Evolutionary conservation across 2,797 vertebrate genomes (phyloP), one percentile per base, ranked within the genome.

Genomic region (Eleutherodactylus coqui): DNA sequence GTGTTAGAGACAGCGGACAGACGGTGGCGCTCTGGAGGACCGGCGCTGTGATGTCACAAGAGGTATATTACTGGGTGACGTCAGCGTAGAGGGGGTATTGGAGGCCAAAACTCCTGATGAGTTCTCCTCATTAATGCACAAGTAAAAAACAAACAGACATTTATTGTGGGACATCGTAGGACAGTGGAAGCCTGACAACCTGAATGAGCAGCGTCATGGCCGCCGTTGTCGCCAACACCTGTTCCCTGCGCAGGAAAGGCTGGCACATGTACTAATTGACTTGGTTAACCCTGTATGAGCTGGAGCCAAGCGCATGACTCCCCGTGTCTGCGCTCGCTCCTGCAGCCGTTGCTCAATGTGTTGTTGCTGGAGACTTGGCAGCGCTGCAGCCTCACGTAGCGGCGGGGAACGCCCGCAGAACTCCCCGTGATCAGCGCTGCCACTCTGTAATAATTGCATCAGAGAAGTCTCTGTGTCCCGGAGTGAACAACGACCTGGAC

Each of bases 341-440:
- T 75, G 43, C 60, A 36, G 29, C 27, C n/a, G 27, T 86, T 86
- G 78, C 69, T 47, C 70, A 86, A 81, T 67, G 27, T 75, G 70
- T 85, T 80, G 47, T 85, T 77, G 49, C 78, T 86, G 78, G 29
- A 62, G 84, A 75, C 84, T 85, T 79, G 84, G 84, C 84, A 75
- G 43, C 55, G n/a, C 53, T 77, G 73, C 29, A 19, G 36, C 69
- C 84, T 81, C 41, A 75, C 75, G 75, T 75, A 41, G 53, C 36
- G 73, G n/a, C 27, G 67, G 43, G 53, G 13, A 86, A 86, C 84
- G 21, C 84, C 84, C 84, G 49, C 14, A 14, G n/a, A 34, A 69
- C 43, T 77, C 43, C 45, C 27, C 49, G 51, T 76, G 41, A 76
- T 77, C 34, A 47, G 29, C 17, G 43, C 45, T 83, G 51, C 70